These are phyloP conservation scores for Actinia tenebrosa DNA, from an alignment of 64 coral and sea anemone genomes.

Conservation along the genomic window DNA sequence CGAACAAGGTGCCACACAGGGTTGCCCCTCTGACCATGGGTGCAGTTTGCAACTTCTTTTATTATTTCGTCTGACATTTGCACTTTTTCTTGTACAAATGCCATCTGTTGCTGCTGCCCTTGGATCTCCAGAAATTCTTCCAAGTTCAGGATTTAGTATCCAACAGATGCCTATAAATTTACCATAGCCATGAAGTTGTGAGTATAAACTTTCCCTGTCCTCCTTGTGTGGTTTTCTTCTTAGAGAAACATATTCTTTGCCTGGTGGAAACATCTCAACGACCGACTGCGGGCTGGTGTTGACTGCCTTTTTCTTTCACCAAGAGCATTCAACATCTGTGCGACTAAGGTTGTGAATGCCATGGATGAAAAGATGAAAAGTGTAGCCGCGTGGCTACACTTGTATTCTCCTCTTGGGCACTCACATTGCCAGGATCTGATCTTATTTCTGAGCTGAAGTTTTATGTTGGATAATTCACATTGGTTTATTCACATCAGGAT, in stretches of 20 bases:
- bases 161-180: slow-evolving; percentile 12
- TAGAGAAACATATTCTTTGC: neutral
- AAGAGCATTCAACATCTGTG: slow-evolving; percentile 14
- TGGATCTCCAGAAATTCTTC: slow-evolving; percentile 14
- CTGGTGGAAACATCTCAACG: slow-evolving; percentile 3
- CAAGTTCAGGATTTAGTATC: slow-evolving; percentile 16
- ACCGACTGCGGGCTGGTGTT: neutral
- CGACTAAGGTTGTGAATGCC: slow-evolving; percentile 10
- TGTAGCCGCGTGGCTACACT: neutral
- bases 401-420: slow-evolving; percentile 14
- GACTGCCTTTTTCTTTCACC: slow-evolving; percentile 8
- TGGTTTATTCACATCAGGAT: too few species aligned
- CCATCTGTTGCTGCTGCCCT: neutral
- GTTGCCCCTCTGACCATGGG: too few species aligned
- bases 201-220: neutral
- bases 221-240: slow-evolving; percentile 7
- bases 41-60: too few species aligned
- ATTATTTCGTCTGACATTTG: neutral
- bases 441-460: neutral
- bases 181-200: slow-evolving; percentile 6
- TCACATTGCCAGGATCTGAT: slow-evolving; percentile 13
- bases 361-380: slow-evolving; percentile 8
- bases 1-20: too few species aligned
- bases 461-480: too few species aligned
- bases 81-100: neutral